Percentiles rank a stretch among this genome's conserved stretches.
Evolutionary conservation across 2,113 vertebrate species (phyloP).

Genomic region (Cebus imitator): DNA sequence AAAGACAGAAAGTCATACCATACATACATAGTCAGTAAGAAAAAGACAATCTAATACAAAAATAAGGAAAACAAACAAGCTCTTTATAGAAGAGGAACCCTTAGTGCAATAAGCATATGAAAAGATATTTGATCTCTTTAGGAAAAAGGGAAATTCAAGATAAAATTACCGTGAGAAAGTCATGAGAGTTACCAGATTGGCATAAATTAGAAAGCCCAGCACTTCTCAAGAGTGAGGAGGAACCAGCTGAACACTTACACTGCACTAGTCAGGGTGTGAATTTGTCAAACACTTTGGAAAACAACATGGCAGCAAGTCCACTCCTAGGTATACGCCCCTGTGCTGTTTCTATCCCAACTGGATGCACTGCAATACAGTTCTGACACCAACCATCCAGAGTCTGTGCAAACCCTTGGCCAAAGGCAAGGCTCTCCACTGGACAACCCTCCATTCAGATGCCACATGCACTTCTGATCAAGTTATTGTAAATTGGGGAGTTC

Average conservation of each 20-base stretch:
- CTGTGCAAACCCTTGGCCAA: background rate
- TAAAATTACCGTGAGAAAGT: background rate
- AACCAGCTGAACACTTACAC: background rate
- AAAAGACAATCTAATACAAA: background rate
- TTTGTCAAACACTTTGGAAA: background rate
- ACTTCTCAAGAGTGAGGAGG: background rate
- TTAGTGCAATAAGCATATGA: background rate
- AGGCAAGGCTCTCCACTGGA: background rate
- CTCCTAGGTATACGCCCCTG: too few relatives aligned
- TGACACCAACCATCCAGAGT: background rate
- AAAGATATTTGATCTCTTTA: background rate
- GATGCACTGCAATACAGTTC: background rate
- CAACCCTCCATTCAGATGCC: background rate
- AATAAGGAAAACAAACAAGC: background rate
- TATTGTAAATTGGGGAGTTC: background rate
- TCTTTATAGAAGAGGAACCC: background rate
- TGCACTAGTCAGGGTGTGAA: background rate
- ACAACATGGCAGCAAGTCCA: background rate
- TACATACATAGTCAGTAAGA: background rate
- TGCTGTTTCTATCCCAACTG: background rate
- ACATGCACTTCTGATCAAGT: background rate
- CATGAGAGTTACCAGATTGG: background rate
- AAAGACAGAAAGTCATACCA: background rate
- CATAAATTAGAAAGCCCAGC: background rate
- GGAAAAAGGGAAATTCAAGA: constrained; percentile 14